Conservation (phyloP, 2,113 vertebrate species). For the Indri indri region DNA sequence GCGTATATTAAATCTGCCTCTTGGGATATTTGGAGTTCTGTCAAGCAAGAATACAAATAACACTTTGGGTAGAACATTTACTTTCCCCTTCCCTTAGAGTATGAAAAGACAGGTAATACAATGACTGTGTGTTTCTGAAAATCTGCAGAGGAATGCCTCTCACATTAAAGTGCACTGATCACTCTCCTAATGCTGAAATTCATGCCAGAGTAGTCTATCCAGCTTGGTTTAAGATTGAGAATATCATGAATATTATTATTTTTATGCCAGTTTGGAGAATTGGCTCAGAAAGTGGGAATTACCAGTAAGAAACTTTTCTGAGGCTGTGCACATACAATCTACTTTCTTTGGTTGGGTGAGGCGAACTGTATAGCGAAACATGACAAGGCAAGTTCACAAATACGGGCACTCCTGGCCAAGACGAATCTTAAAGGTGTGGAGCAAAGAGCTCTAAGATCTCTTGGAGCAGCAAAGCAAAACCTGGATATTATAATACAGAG, state of each 20-base stretch:
- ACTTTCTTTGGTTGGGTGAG: fast-evolving
- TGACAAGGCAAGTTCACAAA: background rate
- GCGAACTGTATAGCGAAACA: background rate
- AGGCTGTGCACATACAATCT: fast-evolving
- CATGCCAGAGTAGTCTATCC: background rate
- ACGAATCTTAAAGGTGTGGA: background rate
- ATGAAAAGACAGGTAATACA: background rate
- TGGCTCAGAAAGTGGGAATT: background rate
- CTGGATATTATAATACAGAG: fast-evolving
- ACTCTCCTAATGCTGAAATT: background rate
- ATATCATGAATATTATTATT: background rate
- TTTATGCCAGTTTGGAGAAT: background rate
- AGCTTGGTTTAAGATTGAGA: conserved; percentile 34
- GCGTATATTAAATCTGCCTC: background rate
- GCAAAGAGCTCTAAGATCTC: background rate
- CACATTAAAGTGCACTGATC: conserved; percentile 2
- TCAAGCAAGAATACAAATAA: background rate
- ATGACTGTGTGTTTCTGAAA: background rate
- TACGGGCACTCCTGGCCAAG: background rate
- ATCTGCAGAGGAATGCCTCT: background rate
- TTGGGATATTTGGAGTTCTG: background rate
- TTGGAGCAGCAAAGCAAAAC: background rate
- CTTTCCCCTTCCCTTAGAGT: background rate
- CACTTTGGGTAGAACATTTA: background rate
- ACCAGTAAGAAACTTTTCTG: background rate